Conservation (phyloP, 2,888 invertebrate species). For the Metopia argyrocephala region DNA sequence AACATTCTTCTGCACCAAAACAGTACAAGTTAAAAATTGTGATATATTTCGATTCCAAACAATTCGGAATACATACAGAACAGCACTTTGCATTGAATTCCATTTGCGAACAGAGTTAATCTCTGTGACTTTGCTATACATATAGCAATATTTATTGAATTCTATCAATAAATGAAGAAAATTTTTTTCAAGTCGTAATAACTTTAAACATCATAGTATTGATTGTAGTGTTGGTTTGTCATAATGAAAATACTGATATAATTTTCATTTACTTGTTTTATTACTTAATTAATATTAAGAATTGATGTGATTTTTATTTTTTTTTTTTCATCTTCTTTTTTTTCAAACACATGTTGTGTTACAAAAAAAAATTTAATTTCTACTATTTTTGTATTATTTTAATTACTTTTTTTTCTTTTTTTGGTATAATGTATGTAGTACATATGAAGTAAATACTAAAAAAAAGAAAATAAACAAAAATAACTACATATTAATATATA, state of each 20-base stretch:
- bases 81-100: too few species aligned
- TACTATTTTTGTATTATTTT: slow-evolving; percentile 10
- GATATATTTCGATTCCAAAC: too few species aligned
- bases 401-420: slow-evolving; percentile 27
- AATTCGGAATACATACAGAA: too few species aligned
- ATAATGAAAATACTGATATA: neutral
- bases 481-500: slow-evolving; percentile 1
- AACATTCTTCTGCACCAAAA: too few species aligned
- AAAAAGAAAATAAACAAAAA: slow-evolving; percentile 33
- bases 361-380: slow-evolving; percentile 3
- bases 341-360: neutral
- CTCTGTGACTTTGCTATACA: too few species aligned
- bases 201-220: neutral
- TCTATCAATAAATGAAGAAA: neutral
- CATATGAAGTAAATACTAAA: neutral
- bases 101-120: too few species aligned
- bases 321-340: neutral
- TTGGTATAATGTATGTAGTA: slow-evolving; percentile 46
- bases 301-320: neutral
- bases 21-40: too few species aligned
- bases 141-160: too few species aligned
- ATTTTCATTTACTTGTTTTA: neutral
- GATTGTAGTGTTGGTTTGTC: neutral
- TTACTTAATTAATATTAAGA: neutral
- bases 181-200: neutral